phyloP scores from a whole-genome alignment of 2,888 invertebrate genomes.

The Timema podura region DNA sequence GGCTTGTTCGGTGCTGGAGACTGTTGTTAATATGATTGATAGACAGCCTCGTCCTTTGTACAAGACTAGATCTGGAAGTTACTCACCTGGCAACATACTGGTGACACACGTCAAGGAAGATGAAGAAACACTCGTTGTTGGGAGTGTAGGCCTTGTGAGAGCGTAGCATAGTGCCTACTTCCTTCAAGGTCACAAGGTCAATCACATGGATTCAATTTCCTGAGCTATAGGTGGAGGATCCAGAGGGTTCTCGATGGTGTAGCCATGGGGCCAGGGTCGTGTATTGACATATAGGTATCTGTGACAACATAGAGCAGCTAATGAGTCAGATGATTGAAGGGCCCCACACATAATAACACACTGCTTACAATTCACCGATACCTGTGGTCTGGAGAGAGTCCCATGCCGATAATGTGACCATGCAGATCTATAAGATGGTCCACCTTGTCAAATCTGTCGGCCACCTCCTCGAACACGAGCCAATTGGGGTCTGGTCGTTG shows the following conservation, averaged over 20 bases:
- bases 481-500: conserved; percentile 57
- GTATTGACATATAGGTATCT: conserved; percentile 74
- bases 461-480: conserved; percentile 63
- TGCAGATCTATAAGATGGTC: conserved; percentile 79
- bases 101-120: conserved; percentile 77
- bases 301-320: too few relatives aligned
- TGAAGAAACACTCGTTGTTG: conserved; percentile 81
- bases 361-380: too few relatives aligned
- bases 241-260: conserved; percentile 67
- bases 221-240: conserved; percentile 81
- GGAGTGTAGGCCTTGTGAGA: conserved; percentile 80
- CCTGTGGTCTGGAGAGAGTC: conserved; percentile 77
- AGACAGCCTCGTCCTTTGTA: too few relatives aligned
- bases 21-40: too few relatives aligned
- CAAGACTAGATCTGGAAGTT: too few relatives aligned
- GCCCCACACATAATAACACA: too few relatives aligned
- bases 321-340: too few relatives aligned
- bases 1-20: too few relatives aligned
- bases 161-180: conserved; percentile 72
- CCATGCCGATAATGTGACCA: conserved; percentile 85
- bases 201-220: conserved; percentile 86
- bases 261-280: conserved; percentile 75
- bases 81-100: conserved; percentile 76
- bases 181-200: conserved; percentile 68
- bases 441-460: conserved; percentile 65